These are phyloP conservation scores for Aspidoscelis tigris DNA, from an alignment of 2,113 vertebrate genomes.

Conservation along the genomic window DNA sequence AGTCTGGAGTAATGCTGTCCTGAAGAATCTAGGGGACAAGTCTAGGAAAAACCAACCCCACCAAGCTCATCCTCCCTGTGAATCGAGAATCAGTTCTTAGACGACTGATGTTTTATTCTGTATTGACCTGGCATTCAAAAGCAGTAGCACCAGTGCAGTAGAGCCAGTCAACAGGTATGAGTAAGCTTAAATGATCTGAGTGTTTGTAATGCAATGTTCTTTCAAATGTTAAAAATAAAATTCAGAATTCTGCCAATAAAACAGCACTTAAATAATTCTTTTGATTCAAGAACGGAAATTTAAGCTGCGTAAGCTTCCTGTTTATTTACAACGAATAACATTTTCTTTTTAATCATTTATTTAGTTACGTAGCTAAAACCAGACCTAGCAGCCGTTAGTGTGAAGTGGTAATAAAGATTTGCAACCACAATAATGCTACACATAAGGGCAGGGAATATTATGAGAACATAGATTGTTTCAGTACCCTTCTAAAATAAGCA, in stretches of 20 bases:
- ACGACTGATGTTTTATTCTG: too few species aligned
- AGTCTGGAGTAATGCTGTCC: too few species aligned
- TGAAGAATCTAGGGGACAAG: too few species aligned
- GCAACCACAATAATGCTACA: neutral
- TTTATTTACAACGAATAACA: neutral
- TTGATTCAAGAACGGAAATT: neutral
- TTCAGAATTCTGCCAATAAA: neutral
- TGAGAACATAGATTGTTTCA: neutral
- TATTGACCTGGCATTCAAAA: too few species aligned
- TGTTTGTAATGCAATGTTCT: neutral
- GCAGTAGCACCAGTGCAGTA: too few species aligned
- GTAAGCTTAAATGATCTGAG: neutral
- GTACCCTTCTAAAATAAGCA: slow-evolving; percentile 14
- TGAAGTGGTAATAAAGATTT: neutral
- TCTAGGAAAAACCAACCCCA: too few species aligned
- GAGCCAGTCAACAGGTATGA: too few species aligned
- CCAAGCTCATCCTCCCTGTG: too few species aligned
- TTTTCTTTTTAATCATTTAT: neutral
- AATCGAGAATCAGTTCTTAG: too few species aligned
- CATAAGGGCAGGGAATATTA: slow-evolving; percentile 13
- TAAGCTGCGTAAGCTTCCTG: neutral
- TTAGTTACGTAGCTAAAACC: neutral
- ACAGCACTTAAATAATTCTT: neutral
- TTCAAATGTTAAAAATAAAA: neutral
- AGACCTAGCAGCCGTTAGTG: neutral